These are phyloP conservation scores for Heliconius eleuchia DNA, from an alignment of 1,140 invertebrate genomes.

Conservation along the genomic window DNA sequence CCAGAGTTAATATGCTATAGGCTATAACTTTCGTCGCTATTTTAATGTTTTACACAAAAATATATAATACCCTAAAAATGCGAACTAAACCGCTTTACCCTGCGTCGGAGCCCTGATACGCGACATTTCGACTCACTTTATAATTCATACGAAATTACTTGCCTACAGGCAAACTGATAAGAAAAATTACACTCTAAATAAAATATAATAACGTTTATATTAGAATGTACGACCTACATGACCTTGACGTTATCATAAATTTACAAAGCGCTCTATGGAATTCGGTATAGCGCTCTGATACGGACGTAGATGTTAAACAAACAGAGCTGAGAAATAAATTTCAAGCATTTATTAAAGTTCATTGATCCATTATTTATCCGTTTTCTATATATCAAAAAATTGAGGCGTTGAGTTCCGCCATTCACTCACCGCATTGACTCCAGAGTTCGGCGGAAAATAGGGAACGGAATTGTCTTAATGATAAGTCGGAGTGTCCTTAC, in stretches of 20 bases:
- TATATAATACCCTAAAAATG: not conserved
- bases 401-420: not conserved
- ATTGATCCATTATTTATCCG: not conserved
- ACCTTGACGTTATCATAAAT: slow-evolving; percentile 15
- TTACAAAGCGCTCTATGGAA: slow-evolving; percentile 10
- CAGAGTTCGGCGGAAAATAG: too few relatives aligned
- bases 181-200: not conserved
- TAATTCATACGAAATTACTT: not conserved
- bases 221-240: not conserved
- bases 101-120: not conserved
- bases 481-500: too few relatives aligned
- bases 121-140: not conserved
- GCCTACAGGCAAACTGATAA: not conserved
- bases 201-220: not conserved
- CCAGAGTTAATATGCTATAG: not conserved
- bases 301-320: slow-evolving; percentile 15
- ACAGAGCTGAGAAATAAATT: not conserved
- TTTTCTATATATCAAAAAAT: not conserved
- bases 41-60: too few relatives aligned
- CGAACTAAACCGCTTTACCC: not conserved
- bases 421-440: too few relatives aligned
- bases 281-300: slow-evolving; percentile 9
- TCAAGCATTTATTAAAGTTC: not conserved
- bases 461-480: too few relatives aligned
- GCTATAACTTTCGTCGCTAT: not conserved